Conservation (phyloP, 2,888 invertebrate species). For the Dicranocentrus wangi region DNA sequence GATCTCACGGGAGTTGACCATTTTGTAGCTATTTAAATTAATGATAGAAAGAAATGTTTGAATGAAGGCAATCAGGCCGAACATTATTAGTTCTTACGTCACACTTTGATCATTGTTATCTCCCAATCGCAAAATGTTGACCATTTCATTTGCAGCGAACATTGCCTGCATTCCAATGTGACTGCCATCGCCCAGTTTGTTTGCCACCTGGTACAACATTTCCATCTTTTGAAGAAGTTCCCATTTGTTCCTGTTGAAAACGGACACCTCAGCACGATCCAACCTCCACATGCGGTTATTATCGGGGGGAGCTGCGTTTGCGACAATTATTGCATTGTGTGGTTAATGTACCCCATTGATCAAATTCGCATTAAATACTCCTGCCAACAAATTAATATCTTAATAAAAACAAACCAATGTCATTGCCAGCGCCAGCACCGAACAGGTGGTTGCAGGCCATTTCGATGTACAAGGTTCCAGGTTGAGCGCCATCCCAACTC, state of each 20-base stretch:
- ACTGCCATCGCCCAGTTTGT: constrained; percentile 74
- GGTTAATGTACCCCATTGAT: background rate
- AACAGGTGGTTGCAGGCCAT: constrained; percentile 77
- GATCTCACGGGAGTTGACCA: too few species aligned
- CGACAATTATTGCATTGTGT: too few species aligned
- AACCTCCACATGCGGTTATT: constrained; percentile 74
- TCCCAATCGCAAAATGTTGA: constrained; percentile 74
- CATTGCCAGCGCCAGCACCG: constrained; percentile 75
- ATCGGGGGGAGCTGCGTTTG: constrained; percentile 74
- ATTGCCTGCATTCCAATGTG: constrained; percentile 76
- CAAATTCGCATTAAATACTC: too few species aligned
- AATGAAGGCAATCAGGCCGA: too few species aligned
- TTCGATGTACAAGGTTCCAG: constrained; percentile 75
- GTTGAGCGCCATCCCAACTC: constrained; percentile 60
- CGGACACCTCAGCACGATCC: constrained; percentile 74
- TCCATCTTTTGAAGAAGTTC: constrained; percentile 75
- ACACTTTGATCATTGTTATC: too few species aligned
- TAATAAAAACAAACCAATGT: constrained; percentile 73
- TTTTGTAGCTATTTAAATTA: too few species aligned
- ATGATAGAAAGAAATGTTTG: too few species aligned
- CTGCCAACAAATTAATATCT: too few species aligned
- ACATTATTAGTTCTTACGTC: constrained; percentile 8
- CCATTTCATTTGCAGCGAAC: constrained; percentile 76
- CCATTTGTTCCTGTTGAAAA: constrained; percentile 75
- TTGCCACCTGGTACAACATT: constrained; percentile 75